Base-by-base conservation (phyloP, 2,888 invertebrate genomes). In the Lycia hirtaria region DNA sequence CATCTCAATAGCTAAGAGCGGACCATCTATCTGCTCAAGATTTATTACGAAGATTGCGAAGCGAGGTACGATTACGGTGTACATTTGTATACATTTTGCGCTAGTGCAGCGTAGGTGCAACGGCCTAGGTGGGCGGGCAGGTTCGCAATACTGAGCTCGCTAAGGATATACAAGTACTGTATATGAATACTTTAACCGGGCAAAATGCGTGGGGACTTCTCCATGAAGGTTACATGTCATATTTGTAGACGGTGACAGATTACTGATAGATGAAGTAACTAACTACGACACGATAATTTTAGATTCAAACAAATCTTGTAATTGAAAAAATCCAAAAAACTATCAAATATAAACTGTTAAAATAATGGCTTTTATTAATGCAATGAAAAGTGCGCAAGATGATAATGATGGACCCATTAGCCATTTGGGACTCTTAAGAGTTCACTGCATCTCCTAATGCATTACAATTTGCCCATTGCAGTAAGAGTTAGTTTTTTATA, bases 51-150 rank as follows among this genome's bases (percentile, higher is more conserved):
- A 56, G 50, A 50, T 56, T 38, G 50, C 38, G 35, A 32, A 40
- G 50, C 22, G 6, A 32, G 28, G 7, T 24, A 20, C 22, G 28
- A 51, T 45, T 51, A 37, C 47, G 38, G 19, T 50, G 38, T 48
- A 41, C 26, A n/a, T 44, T 44, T 26, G 55, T 51, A 51, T 47
- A 40, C 40, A 50, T 56, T 56, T 56, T 51, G 51, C 50, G 9
- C 26, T 51, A 35, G 22, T 30, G 9, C 20, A 52, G 44, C 38
- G 50, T 64, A 69, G 67, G 79, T 72, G 75, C 78, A 81, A 83
- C 65, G 80, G 68, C 78, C 84, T 67, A 60, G 57, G 84, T 82
- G 74, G 85, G 85, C 78, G 84, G 78, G 69, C 77, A 57, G 71
- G 76, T 72, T 68, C 43, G 68, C 67, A 65, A 64, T 59, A 65